A percentile compares a stretch with the other conserved stretches of the same genome.
Evolutionary conservation across 2,888 invertebrate genomes (phyloP).

Genomic region (Idaea aversata): DNA sequence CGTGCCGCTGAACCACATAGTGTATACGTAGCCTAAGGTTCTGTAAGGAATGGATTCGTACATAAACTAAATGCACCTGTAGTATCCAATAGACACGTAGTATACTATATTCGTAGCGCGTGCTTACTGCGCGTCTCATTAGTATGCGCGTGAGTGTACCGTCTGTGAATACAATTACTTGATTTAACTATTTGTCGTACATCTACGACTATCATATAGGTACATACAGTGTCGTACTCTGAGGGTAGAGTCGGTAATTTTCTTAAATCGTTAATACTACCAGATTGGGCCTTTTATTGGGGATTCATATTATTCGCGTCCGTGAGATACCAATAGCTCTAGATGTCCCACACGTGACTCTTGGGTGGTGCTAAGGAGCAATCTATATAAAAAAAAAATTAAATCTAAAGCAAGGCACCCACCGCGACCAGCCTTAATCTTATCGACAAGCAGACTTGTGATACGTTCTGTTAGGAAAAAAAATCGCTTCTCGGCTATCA

Average conservation of each 20-base stretch:
- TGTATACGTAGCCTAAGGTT: too few species aligned
- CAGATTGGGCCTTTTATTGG: too few species aligned
- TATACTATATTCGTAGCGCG: slow-evolving; percentile 63
- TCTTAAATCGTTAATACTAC: background rate
- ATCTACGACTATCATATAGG: background rate
- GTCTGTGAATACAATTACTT: slow-evolving; percentile 60
- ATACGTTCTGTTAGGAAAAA: too few species aligned
- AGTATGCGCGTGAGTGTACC: slow-evolving; percentile 46
- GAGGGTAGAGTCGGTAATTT: background rate
- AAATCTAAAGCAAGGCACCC: too few species aligned
- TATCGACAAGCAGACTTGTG: slow-evolving; percentile 19
- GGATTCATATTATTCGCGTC: too few species aligned
- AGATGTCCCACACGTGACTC: too few species aligned
- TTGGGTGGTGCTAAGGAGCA: too few species aligned
- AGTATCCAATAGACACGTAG: slow-evolving; percentile 28
- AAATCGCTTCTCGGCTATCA: too few species aligned
- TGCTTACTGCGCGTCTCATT: slow-evolving; percentile 54
- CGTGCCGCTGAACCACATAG: background rate
- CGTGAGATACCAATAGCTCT: too few species aligned
- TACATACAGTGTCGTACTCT: background rate
- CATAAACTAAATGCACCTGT: slow-evolving; percentile 1
- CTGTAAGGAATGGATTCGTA: background rate
- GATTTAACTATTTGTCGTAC: slow-evolving; percentile 41
- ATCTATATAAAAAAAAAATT: too few species aligned
- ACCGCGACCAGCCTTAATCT: too few species aligned